A percentile compares a stretch with the other conserved stretches of the same genome.
Conservation (phyloP, 2,888 invertebrate species). For the Rhagonycha lutea region DNA sequence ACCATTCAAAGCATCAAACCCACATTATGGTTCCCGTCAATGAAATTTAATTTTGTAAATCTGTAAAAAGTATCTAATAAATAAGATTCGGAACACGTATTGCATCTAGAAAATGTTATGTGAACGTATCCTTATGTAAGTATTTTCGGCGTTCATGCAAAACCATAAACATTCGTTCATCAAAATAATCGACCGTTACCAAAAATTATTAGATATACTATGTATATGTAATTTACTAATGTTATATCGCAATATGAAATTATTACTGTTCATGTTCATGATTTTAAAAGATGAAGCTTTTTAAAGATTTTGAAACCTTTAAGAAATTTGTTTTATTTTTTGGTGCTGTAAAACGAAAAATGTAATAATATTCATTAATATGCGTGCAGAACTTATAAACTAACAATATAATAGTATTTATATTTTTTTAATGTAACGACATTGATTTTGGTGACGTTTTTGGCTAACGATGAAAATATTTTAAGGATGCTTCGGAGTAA, state of each 20-base stretch:
- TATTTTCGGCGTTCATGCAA: neutral
- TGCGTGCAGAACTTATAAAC: neutral
- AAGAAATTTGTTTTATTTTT: neutral
- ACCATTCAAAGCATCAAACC: neutral
- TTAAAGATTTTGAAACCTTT: neutral
- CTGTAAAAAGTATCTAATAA: too few relatives aligned
- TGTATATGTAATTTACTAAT: neutral
- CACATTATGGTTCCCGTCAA: neutral
- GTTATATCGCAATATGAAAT: neutral
- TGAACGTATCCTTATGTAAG: too few relatives aligned
- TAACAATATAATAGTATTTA: neutral
- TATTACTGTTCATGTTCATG: neutral
- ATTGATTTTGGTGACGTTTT: slow-evolving; percentile 28
- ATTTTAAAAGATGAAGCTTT: neutral
- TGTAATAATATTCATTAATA: neutral
- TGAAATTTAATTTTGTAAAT: neutral
- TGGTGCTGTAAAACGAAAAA: neutral
- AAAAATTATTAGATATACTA: neutral
- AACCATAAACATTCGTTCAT: neutral
- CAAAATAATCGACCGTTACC: neutral
- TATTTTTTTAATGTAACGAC: slow-evolving; percentile 4
- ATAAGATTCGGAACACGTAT: too few relatives aligned
- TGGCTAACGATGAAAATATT: slow-evolving; percentile 44
- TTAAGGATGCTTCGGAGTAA: slow-evolving; percentile 30
- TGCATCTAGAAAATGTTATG: too few relatives aligned